phyloP scores from a whole-genome alignment of 2,113 vertebrate genomes.

The Gasterosteus aculeatus region DNA sequence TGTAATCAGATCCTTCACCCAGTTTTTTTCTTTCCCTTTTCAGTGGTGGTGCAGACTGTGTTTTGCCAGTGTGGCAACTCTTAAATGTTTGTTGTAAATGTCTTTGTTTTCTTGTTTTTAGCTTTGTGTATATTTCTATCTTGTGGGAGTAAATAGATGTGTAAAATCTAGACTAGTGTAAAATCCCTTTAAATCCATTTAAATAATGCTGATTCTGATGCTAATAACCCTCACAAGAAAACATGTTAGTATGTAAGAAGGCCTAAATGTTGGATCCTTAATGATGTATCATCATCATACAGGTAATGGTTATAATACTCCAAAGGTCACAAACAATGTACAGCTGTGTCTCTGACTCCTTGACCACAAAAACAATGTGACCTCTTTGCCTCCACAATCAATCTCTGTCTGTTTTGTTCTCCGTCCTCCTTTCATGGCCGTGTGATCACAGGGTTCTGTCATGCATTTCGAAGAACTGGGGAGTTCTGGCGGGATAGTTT shows the following conservation, averaged over 20 bases:
- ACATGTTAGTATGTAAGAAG: background rate
- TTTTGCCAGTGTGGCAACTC: slow-evolving; percentile 15
- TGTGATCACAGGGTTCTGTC: slow-evolving; percentile 57
- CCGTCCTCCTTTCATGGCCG: slow-evolving; percentile 19
- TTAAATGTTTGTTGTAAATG: background rate
- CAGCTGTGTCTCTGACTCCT: slow-evolving; percentile 15
- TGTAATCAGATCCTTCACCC: slow-evolving; percentile 45
- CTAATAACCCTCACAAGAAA: background rate
- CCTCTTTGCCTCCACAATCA: slow-evolving; percentile 24
- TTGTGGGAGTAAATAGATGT: background rate
- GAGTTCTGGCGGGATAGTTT: slow-evolving; percentile 38
- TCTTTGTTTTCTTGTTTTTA: background rate
- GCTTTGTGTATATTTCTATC: background rate
- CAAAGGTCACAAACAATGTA: slow-evolving; percentile 17
- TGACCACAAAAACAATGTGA: slow-evolving; percentile 14
- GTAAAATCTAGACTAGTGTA: background rate
- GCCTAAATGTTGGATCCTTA: background rate
- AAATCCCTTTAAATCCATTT: background rate
- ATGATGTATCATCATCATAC: background rate
- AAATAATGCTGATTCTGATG: background rate
- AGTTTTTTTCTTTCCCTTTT: background rate
- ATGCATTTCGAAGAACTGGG: slow-evolving; percentile 60
- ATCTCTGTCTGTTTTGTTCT: slow-evolving; percentile 13
- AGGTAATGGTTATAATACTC: slow-evolving; percentile 6
- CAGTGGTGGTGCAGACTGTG: slow-evolving; percentile 6